phyloP scores from a whole-genome alignment of 2,113 vertebrate genomes.

The Motacilla tschutschensis region DNA sequence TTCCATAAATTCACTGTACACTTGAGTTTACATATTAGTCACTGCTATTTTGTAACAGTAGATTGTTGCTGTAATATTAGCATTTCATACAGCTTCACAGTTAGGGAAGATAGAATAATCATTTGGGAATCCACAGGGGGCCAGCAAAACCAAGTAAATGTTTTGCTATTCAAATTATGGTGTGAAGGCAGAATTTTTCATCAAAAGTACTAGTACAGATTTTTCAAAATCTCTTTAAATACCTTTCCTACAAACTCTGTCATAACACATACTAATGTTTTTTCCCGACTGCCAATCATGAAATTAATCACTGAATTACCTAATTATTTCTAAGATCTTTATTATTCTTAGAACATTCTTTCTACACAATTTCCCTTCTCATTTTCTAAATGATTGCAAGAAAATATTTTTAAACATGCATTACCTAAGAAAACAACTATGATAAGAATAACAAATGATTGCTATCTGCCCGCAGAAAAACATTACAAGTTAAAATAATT shows the following conservation, averaged over 20 bases:
- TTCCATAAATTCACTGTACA: not conserved
- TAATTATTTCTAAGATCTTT: not conserved
- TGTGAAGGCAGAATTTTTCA: not conserved
- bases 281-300: not conserved
- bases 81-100: slow-evolving; percentile 29
- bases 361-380: not conserved
- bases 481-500: not conserved
- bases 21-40: slow-evolving; percentile 24
- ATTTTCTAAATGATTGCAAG: not conserved
- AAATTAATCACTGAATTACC: not conserved
- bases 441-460: not conserved
- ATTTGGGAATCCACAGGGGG: slow-evolving; percentile 30
- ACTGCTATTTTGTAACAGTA: slow-evolving; percentile 2
- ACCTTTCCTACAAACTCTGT: not conserved
- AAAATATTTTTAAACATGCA: not conserved
- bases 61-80: slow-evolving; percentile 4
- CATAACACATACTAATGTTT: not conserved
- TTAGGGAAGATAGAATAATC: slow-evolving; percentile 32
- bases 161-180: slow-evolving; percentile 22
- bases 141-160: slow-evolving; percentile 36
- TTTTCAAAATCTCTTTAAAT: slow-evolving; percentile 24
- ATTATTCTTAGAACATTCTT: not conserved
- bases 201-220: not conserved
- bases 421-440: not conserved
- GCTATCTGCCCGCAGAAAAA: not conserved